These are phyloP conservation scores for Conus betulinus DNA, from an alignment of 1,140 invertebrate genomes.

Conservation along the genomic window DNA sequence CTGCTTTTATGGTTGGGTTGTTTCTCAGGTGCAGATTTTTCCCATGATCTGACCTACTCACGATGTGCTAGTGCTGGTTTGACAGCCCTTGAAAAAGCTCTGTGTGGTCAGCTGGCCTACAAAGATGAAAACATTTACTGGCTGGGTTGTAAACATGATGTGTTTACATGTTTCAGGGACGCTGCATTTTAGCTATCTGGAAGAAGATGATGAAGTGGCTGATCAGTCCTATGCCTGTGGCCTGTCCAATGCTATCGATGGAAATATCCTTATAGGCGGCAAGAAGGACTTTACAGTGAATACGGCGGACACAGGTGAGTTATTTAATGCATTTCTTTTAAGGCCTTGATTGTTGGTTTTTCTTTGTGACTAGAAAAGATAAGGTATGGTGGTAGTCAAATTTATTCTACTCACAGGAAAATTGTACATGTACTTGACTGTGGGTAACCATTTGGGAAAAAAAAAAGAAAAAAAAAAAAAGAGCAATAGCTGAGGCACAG, in stretches of 20 bases:
- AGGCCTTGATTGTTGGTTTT: not conserved
- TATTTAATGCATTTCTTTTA: not conserved
- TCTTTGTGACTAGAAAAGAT: not conserved
- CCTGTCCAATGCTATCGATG: not conserved
- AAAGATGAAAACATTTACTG: too few relatives aligned
- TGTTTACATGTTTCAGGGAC: constrained; percentile 25
- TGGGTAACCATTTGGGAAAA: too few relatives aligned
- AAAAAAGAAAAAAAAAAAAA: too few relatives aligned
- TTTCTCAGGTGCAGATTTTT: not conserved
- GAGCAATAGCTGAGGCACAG: too few relatives aligned
- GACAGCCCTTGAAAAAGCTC: not conserved
- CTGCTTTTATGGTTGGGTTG: too few relatives aligned
- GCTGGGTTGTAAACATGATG: not conserved
- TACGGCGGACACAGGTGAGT: not conserved
- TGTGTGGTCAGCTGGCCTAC: too few relatives aligned
- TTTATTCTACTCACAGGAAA: too few relatives aligned
- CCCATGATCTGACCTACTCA: not conserved
- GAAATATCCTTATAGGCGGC: not conserved
- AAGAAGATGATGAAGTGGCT: not conserved
- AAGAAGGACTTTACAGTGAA: constrained; percentile 11
- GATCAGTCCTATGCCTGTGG: constrained; percentile 13
- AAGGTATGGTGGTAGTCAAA: not conserved
- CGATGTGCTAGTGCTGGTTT: not conserved
- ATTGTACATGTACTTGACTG: too few relatives aligned
- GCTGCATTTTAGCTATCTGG: constrained; percentile 30